phyloP scores from a whole-genome alignment of 1,140 invertebrate genomes.

The Semibalanus balanoides region DNA sequence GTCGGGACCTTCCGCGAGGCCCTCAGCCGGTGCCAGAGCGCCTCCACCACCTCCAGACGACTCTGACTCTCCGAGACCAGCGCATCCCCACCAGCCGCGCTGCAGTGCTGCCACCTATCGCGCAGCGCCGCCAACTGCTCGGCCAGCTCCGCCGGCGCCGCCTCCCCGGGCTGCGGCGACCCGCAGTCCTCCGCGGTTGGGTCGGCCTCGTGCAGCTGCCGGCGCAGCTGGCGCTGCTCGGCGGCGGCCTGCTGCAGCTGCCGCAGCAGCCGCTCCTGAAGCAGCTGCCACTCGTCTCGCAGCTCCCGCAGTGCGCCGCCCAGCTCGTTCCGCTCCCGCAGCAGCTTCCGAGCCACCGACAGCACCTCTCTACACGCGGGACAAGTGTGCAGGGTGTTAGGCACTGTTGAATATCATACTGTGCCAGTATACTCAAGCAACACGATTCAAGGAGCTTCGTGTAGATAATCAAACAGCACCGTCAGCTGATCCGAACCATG shows the following conservation, averaged over 20 bases:
- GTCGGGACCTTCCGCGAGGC: not conserved
- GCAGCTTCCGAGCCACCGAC: constrained; percentile 22
- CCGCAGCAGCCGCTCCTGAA: constrained; percentile 22
- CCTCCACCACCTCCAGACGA: constrained; percentile 23
- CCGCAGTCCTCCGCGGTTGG: not conserved
- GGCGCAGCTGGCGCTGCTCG: constrained; percentile 19
- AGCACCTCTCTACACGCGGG: constrained; percentile 24
- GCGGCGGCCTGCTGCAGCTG: constrained; percentile 20
- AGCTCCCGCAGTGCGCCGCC: constrained; percentile 22
- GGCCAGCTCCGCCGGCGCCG: not conserved
- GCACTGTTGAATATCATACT: no score
- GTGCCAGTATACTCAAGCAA: no score
- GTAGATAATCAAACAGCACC: no score
- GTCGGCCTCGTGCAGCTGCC: not conserved
- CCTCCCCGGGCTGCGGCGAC: not conserved
- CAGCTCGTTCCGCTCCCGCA: constrained; percentile 26
- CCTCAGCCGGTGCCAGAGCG: constrained; percentile 24
- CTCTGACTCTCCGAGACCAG: constrained; percentile 24
- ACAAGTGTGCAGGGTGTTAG: no score
- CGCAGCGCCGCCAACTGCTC: constrained; percentile 18
- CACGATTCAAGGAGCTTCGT: no score
- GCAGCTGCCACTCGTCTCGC: constrained; percentile 22
- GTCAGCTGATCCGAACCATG: no score
- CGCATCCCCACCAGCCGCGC: constrained; percentile 20
- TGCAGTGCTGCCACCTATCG: constrained; percentile 22